A percentile compares a stretch with the other conserved stretches of the same genome.
These are phyloP conservation scores for Chrysaora quinquecirrha DNA, from an alignment of 30 jellyfish, hydroid and myxozoan genomes.

Conservation along the genomic window DNA sequence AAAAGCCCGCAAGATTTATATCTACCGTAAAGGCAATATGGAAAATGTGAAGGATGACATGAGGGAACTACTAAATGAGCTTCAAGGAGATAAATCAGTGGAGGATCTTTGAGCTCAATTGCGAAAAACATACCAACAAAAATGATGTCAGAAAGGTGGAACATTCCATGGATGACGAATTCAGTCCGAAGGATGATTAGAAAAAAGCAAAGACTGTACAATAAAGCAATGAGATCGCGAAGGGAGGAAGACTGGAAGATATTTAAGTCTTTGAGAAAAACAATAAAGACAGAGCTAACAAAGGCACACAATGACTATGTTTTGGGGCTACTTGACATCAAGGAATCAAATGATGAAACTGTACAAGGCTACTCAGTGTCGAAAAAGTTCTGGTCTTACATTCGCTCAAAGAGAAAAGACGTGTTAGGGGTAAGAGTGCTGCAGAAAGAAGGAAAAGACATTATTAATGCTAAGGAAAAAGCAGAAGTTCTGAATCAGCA, in stretches of 20 bases:
- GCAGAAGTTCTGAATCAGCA: conserved; percentile 45
- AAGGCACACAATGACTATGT: conserved; percentile 60
- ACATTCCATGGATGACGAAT: conserved; percentile 46
- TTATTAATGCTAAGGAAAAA: conserved; percentile 29
- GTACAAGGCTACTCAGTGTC: conserved; percentile 55
- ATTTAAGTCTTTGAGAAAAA: conserved; percentile 40
- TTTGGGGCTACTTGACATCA: conserved; percentile 60
- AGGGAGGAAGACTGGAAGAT: conserved; percentile 64
- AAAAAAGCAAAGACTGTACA: conserved; percentile 60
- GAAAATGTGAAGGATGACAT: conserved; percentile 52
- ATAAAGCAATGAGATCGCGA: conserved; percentile 50
- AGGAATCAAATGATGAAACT: conserved; percentile 40
- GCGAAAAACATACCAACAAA: conserved; percentile 36
- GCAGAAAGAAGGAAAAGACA: conserved; percentile 47
- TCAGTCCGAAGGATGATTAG: conserved; percentile 38
- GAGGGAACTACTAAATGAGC: conserved; percentile 51
- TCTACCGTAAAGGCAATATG: conserved; percentile 41
- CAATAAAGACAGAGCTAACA: conserved; percentile 57
- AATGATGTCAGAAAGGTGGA: conserved; percentile 44
- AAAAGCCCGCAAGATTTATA: conserved; percentile 17
- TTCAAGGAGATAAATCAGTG: conserved; percentile 53
- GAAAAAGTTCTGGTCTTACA: conserved; percentile 58
- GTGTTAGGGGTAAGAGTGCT: conserved; percentile 41
- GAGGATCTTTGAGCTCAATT: conserved; percentile 40
- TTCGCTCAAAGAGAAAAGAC: conserved; percentile 36